Percentiles rank a stretch among this genome's conserved stretches.
phyloP scores from a whole-genome alignment of 2,888 invertebrate species.

The Machimus atricapillus region DNA sequence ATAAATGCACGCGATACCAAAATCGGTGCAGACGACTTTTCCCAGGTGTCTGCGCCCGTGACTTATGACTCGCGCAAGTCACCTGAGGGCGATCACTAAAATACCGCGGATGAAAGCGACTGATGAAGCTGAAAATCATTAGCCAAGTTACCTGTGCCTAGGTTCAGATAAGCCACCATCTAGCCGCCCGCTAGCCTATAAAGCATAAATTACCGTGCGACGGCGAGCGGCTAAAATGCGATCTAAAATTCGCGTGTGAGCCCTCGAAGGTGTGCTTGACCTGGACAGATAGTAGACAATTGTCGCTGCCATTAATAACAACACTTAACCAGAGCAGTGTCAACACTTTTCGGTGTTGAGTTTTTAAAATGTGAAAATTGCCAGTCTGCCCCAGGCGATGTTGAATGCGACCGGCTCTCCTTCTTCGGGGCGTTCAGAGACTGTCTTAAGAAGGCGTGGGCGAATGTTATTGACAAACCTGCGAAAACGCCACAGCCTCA shows the following conservation, averaged over 20 bases:
- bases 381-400: neutral
- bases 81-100: neutral
- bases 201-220: neutral
- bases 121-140: conserved; percentile 15
- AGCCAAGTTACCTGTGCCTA: neutral
- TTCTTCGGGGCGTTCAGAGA: neutral
- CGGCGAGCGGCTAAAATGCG: neutral
- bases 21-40: neutral
- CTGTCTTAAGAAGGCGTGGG: neutral
- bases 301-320: conserved; percentile 20
- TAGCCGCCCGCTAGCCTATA: neutral
- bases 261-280: conserved; percentile 11
- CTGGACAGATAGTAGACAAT: conserved; percentile 12
- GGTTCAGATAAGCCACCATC: neutral
- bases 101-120: neutral
- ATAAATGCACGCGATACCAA: neutral
- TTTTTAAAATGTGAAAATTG: neutral
- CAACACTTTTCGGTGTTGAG: neutral
- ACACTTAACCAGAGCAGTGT: conserved; percentile 25
- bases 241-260: conserved; percentile 4
- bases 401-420: neutral
- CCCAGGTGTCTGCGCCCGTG: neutral
- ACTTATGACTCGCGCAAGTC: neutral
- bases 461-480: neutral
- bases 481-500: neutral